A percentile compares a stretch with the other conserved stretches of the same genome.
phyloP scores from a whole-genome alignment of 2,797 vertebrate species.

The Melanogrammus aeglefinus region DNA sequence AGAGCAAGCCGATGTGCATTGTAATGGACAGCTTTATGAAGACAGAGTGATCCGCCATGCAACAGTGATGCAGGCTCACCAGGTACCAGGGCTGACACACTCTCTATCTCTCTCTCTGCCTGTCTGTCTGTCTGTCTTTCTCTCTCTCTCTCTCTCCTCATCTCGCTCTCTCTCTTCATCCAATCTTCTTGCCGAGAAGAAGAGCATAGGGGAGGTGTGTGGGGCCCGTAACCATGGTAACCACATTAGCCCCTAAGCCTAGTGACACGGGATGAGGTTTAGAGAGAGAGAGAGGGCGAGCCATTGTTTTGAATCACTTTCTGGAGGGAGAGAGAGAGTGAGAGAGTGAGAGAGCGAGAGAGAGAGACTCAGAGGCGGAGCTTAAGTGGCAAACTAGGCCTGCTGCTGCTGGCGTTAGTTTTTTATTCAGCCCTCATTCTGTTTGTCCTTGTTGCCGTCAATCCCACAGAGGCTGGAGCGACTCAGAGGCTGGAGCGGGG shows the following conservation, averaged over 20 bases:
- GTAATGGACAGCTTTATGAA: slow-evolving; percentile 65
- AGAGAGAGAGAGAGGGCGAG: slow-evolving; percentile 66
- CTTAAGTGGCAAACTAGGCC: slow-evolving; percentile 53
- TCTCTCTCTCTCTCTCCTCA: slow-evolving; percentile 17
- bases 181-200: slow-evolving; percentile 34
- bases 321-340: not conserved
- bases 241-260: slow-evolving; percentile 61
- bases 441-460: slow-evolving; percentile 53
- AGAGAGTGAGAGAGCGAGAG: slow-evolving; percentile 37
- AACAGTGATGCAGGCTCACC: slow-evolving; percentile 59
- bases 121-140: slow-evolving; percentile 8
- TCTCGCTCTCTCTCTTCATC: slow-evolving; percentile 18
- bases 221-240: slow-evolving; percentile 70
- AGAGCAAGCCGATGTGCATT: slow-evolving; percentile 44
- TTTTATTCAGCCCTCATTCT: slow-evolving; percentile 47
- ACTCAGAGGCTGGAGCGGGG: slow-evolving; percentile 39
- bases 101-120: slow-evolving; percentile 16
- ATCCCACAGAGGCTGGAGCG: slow-evolving; percentile 48
- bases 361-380: slow-evolving; percentile 64
- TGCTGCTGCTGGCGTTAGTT: slow-evolving; percentile 37
- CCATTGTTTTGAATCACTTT: slow-evolving; percentile 56
- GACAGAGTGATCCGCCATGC: slow-evolving; percentile 66
- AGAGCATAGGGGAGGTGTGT: slow-evolving; percentile 34
- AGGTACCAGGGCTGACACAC: slow-evolving; percentile 48
- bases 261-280: slow-evolving; percentile 61